Evolutionary conservation across 2,113 vertebrate species (phyloP), one percentile per base, ranked within the genome.

Genomic region (Colinus virginianus): DNA sequence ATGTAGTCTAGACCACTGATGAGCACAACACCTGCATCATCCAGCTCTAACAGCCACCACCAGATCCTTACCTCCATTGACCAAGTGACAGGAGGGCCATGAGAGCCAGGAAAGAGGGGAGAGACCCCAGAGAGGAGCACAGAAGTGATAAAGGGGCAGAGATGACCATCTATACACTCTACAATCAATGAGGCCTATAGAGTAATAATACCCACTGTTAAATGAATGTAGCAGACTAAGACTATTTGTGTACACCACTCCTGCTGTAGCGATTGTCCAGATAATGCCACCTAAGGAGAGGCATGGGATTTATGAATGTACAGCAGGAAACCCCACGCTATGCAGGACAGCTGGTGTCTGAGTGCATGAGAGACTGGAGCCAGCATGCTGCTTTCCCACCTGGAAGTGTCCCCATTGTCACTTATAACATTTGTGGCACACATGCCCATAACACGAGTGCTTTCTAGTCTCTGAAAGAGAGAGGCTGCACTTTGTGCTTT

Each of bases 141-240:
- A 0, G 0, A 15, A 55, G 28, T 12, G 1, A 2, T 59, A 61
- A 46, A 70, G 28, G 5, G 43, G 2, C 61, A 58, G 86, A 67
- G 19, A 19, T 28, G 63, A 36, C 2, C 4, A 11, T 8, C 46
- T 22, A 11, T 22, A 5, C 9, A 26, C 4, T 22, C n/a, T 38
- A 3, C 0, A 1, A 11, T 16, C 58, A 61, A 2, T 0, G 2
- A 61, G 75, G 20, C 15, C 76, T 32, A 40, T 26, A 56, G 62
- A 56, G 28, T 19, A 56, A 26, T 32, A 2, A 43, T 43, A 62
- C 10, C 34, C 59, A 0, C 34, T 90, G 26, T 26, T 2, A 7
- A 34, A n/a, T 12, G 0, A 13, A 1, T 0, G 6, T 20, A 58
- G 11, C 58, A 72, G 66, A 4, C 17, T 63, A 34, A 17, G n/a